Conservation (phyloP, 2,113 vertebrate genomes). For the Amphiprion ocellaris region DNA sequence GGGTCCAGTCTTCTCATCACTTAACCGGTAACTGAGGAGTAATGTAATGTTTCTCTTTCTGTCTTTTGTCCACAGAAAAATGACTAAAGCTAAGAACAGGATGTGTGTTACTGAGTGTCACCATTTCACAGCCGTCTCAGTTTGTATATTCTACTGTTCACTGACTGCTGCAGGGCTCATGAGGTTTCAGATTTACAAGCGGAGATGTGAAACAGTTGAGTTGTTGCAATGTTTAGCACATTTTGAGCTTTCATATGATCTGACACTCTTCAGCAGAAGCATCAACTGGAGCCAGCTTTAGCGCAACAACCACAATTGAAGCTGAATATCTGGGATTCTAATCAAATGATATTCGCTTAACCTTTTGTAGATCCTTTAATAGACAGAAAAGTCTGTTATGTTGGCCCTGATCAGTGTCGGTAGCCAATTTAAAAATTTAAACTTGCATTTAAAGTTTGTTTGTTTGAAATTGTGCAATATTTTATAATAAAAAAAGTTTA, state of each 20-base stretch:
- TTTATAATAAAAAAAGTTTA: slow-evolving; percentile 29
- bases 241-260: background rate
- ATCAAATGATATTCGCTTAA: background rate
- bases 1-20: background rate
- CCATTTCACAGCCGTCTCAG: background rate
- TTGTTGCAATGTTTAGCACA: too few relatives aligned
- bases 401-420: background rate
- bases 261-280: background rate
- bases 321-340: rapidly evolving
- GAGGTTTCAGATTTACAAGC: background rate
- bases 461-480: background rate
- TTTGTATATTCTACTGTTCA: too few relatives aligned
- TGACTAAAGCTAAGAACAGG: background rate
- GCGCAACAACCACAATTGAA: background rate
- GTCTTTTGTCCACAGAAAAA: slow-evolving; percentile 46
- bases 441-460: background rate
- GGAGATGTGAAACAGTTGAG: too few relatives aligned
- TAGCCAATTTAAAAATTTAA: background rate
- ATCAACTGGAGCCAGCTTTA: background rate
- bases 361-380: background rate
- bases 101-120: background rate
- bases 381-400: background rate
- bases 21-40: too few relatives aligned
- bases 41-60: background rate
- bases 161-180: background rate